Evolutionary conservation across 1,140 invertebrate species (phyloP).

Genomic region (Bombus confusus): DNA sequence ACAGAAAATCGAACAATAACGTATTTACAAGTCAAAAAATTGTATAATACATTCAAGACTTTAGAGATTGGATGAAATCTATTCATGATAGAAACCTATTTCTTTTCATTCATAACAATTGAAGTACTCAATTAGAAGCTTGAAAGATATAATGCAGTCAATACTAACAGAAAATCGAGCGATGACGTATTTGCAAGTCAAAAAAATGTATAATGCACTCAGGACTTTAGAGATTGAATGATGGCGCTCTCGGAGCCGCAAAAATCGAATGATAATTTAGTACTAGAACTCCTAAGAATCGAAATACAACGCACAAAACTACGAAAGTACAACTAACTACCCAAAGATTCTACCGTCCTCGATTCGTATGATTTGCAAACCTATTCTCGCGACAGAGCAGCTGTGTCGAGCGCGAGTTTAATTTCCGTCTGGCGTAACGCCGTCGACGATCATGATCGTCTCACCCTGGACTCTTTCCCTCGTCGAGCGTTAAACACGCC

Average conservation of each 20-base stretch:
- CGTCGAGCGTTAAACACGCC: conserved; percentile 48
- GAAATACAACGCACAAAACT: no score
- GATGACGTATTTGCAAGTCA: neutral
- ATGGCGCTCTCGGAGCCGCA: no score
- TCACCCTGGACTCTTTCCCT: conserved; percentile 35
- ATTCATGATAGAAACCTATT: no score
- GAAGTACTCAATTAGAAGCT: no score
- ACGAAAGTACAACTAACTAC: neutral
- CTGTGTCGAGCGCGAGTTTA: conserved; percentile 4
- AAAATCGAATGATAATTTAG: neutral
- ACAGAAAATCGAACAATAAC: no score
- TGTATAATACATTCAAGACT: no score
- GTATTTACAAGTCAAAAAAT: no score
- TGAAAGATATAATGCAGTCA: no score
- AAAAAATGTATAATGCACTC: neutral
- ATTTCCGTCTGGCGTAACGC: conserved; percentile 37
- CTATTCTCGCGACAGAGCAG: neutral
- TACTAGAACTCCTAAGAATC: no score
- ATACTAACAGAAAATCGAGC: neutral
- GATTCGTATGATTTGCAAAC: neutral
- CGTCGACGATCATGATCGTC: conserved; percentile 14
- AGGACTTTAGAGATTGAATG: no score
- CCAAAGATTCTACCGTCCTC: neutral
- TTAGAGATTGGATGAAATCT: no score
- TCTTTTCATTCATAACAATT: no score